These are phyloP conservation scores for Zaprionus gabonicus DNA, from an alignment of 1,140 invertebrate species.

Conservation along the genomic window DNA sequence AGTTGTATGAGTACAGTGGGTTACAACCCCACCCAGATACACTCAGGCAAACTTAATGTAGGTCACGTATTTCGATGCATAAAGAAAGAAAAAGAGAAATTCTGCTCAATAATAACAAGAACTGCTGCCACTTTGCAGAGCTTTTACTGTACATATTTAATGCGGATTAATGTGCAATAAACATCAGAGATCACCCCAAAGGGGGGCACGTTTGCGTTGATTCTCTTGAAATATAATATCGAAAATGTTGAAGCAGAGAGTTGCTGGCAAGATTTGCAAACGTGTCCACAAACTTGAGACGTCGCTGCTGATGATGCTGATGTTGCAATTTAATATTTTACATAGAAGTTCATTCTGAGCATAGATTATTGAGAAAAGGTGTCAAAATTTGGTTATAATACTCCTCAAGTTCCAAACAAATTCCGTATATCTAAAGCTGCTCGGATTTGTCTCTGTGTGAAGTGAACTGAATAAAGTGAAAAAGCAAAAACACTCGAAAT, in stretches of 20 bases:
- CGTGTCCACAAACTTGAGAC: constrained; percentile 13
- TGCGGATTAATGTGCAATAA: neutral
- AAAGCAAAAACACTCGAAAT: constrained; percentile 14
- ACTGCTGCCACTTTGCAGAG: neutral
- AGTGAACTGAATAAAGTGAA: constrained; percentile 1
- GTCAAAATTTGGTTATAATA: neutral
- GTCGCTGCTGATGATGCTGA: constrained; percentile 19
- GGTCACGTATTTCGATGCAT: neutral
- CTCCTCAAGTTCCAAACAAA: neutral
- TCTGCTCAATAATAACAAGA: neutral
- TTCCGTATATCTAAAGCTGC: neutral
- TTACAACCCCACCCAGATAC: neutral
- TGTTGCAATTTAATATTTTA: constrained; percentile 24
- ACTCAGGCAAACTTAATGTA: neutral
- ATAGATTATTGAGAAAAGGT: constrained; percentile 9
- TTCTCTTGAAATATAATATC: constrained; percentile 27
- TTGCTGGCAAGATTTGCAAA: constrained; percentile 18
- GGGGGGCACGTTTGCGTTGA: constrained; percentile 10
- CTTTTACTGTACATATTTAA: constrained; percentile 10
- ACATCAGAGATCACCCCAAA: neutral
- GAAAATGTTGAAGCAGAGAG: neutral
- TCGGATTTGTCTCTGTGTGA: neutral
- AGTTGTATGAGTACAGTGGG: neutral
- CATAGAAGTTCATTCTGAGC: neutral
- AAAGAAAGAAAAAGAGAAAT: neutral